Evolutionary conservation across 2,797 vertebrate genomes (phyloP), one percentile per base, ranked within the genome.

Genomic region (Euthynnus affinis): DNA sequence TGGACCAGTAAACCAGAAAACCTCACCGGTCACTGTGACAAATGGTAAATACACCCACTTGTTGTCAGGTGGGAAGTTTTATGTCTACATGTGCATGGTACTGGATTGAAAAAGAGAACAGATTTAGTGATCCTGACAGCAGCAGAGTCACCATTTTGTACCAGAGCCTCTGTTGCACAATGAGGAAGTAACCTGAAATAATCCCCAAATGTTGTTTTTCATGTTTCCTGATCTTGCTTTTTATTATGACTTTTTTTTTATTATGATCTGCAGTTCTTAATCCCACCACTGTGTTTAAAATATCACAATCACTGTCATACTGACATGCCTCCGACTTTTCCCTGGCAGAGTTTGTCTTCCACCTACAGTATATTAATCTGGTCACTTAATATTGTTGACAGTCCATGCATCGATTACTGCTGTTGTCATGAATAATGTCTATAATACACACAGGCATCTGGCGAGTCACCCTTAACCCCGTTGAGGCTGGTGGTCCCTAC

Each of bases 401-500:
- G 46, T 48, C 20, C 1, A 23, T 2, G 4, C 20, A 59, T n/a
- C 2, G 25, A 3, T 62, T 4, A 22, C 4, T 70, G 22, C 6
- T 40, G 48, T 71, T 27, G 5, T 18, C 7, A 34, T 18, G 14
- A 27, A 6, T 40, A n/a, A 10, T 23, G 14, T 40, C 49, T 9
- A n/a, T 20, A 51, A 9, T n/a, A 48, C 44, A 49, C 23, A 32
- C 77, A 93, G 92, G 92, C 14, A 92, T 89, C 1, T 99, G 97
- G 98, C 92, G 52, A 61, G 88, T 93, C 49, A 79, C 93, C 25
- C 94, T 99, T 78, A 90, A 94, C 37, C 96, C 97, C 0, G 70
- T 97, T 76, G 86, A 88, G 18, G 86, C 80, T 0, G 96, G 97
- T 0, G 98, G 98, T 46, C 96, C 98, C 20, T 98, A 96, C 51